phyloP scores from a whole-genome alignment of 2,888 invertebrate genomes.

The Nephrotoma flavescens region DNA sequence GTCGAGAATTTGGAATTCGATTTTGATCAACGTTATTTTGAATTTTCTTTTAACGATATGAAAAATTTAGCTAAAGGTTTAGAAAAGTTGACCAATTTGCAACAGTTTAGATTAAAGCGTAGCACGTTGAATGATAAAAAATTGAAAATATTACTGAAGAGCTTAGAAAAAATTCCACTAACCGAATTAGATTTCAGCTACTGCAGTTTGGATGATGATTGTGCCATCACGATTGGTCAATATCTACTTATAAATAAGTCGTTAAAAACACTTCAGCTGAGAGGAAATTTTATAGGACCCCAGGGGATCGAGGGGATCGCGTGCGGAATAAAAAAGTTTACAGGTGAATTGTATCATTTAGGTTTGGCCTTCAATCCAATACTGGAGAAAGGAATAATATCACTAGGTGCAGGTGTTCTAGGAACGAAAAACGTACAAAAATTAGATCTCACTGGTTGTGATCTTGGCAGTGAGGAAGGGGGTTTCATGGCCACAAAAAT shows the following conservation, averaged over 20 bases:
- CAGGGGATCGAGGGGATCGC: not conserved
- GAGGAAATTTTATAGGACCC: constrained; percentile 8
- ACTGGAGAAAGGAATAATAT: constrained; percentile 5
- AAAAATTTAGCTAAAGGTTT: constrained; percentile 6
- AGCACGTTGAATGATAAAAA: constrained; percentile 9
- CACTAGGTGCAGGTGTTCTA: constrained; percentile 3
- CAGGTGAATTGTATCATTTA: constrained; percentile 8
- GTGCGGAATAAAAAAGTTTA: constrained; percentile 3
- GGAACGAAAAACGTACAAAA: constrained; percentile 5
- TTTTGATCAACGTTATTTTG: constrained; percentile 6
- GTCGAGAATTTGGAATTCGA: not conserved
- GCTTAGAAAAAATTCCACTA: constrained; percentile 1
- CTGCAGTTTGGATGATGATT: constrained; percentile 8
- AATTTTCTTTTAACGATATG: constrained; percentile 7
- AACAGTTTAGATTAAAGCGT: constrained; percentile 3
- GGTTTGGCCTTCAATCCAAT: constrained; percentile 9
- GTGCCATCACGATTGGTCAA: constrained; percentile 5
- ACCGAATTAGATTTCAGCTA: constrained; percentile 7
- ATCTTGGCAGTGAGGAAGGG: not conserved
- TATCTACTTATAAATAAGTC: not conserved
- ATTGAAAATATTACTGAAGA: constrained; percentile 8
- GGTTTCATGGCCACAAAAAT: not conserved
- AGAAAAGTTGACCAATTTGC: not conserved
- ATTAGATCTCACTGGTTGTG: constrained; percentile 8
- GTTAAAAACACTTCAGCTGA: constrained; percentile 5